Percentiles rank a stretch among this genome's conserved stretches.
Conservation (phyloP, 1,140 invertebrate genomes). For the Episyrphus balteatus region DNA sequence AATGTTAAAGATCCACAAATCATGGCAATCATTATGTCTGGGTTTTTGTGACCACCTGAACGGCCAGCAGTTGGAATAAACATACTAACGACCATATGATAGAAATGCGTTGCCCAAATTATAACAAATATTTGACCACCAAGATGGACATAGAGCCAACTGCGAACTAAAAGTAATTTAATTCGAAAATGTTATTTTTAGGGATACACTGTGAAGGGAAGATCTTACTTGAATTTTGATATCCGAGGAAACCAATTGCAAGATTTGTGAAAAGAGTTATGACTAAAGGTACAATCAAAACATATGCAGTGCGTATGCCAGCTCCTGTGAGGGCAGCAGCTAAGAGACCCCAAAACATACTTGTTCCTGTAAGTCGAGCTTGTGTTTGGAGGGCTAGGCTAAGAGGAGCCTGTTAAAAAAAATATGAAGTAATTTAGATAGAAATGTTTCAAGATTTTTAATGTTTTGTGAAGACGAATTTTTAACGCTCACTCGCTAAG, state of each 20-base stretch:
- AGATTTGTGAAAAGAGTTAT: slow-evolving; percentile 33
- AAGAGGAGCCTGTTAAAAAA: slow-evolving; percentile 6
- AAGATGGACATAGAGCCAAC: slow-evolving; percentile 32
- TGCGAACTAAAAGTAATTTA: slow-evolving; percentile 19
- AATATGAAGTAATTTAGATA: no score
- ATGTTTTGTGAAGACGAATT: background rate
- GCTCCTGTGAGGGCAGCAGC: slow-evolving; percentile 36
- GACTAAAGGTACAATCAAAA: slow-evolving; percentile 39
- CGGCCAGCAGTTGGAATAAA: slow-evolving; percentile 53
- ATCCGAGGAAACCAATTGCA: slow-evolving; percentile 17
- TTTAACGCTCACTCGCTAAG: no score
- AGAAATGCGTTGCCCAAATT: slow-evolving; percentile 16
- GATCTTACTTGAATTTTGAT: slow-evolving; percentile 27
- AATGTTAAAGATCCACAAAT: slow-evolving; percentile 30
- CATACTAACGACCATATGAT: slow-evolving; percentile 22
- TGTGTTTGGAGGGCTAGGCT: slow-evolving; percentile 14
- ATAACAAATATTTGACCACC: slow-evolving; percentile 19
- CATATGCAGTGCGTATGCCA: slow-evolving; percentile 38
- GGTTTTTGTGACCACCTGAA: slow-evolving; percentile 42
- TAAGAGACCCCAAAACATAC: slow-evolving; percentile 40
- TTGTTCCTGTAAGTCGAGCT: slow-evolving; percentile 23
- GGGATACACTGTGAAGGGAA: background rate
- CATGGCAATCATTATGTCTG: slow-evolving; percentile 42
- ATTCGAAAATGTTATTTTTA: background rate
- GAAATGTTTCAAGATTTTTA: no score